These are phyloP conservation scores for Ennomos fuscantarius DNA, from an alignment of 2,888 invertebrate species.

Conservation along the genomic window DNA sequence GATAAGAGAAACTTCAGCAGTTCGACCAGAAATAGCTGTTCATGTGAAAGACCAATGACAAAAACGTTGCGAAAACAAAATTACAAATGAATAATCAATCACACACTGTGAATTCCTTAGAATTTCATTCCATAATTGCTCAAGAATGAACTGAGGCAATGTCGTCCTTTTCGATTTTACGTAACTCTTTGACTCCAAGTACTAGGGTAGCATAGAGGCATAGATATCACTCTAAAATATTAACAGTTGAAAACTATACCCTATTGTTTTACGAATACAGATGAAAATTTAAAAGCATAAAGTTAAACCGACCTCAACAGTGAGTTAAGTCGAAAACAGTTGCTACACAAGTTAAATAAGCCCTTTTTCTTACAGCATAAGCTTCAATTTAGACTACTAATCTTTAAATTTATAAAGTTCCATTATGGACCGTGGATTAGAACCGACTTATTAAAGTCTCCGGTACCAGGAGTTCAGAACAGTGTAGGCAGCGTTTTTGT, in stretches of 20 bases:
- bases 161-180: constrained; percentile 33
- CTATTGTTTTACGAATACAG: background rate
- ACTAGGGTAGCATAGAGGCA: constrained; percentile 33
- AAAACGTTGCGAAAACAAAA: too few species aligned
- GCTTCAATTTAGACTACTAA: constrained; percentile 30
- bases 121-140: too few species aligned
- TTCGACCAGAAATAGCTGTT: too few species aligned
- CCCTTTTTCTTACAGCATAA: constrained; percentile 16
- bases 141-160: too few species aligned
- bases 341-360: constrained; percentile 32
- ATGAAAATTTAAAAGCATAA: constrained; percentile 9
- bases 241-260: constrained; percentile 4
- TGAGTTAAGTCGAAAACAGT: constrained; percentile 1
- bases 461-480: constrained; percentile 42
- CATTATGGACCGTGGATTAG: constrained; percentile 27
- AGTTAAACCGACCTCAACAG: background rate
- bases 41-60: too few species aligned
- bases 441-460: constrained; percentile 45
- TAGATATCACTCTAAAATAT: constrained; percentile 9
- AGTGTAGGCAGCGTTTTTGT: constrained; percentile 16
- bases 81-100: too few species aligned
- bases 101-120: too few species aligned
- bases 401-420: constrained; percentile 10
- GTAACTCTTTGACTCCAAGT: constrained; percentile 33
- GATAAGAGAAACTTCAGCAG: too few species aligned